Percentiles rank a stretch among this genome's conserved stretches.
phyloP scores from a whole-genome alignment of 2,797 vertebrate species.

The Momotus momota region DNA sequence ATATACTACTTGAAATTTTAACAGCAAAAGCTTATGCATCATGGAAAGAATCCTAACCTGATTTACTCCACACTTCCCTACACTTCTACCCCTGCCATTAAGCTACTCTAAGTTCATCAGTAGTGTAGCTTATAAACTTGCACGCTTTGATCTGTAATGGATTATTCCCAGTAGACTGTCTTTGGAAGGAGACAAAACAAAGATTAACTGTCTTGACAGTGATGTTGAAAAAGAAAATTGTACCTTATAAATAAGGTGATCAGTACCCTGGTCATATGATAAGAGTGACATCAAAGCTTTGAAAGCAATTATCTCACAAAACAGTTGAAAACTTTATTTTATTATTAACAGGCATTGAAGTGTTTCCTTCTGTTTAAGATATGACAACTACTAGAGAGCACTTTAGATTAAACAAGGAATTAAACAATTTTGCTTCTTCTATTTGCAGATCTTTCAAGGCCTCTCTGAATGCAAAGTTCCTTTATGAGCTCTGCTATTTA shows the following conservation, averaged over 20 bases:
- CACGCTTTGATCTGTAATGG: background rate
- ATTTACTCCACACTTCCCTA: background rate
- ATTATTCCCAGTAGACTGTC: background rate
- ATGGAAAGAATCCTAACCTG: background rate
- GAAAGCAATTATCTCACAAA: background rate
- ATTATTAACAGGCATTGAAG: background rate
- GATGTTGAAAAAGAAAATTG: background rate
- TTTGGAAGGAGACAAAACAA: background rate
- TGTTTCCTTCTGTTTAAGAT: background rate
- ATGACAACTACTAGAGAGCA: background rate
- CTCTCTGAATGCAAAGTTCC: background rate
- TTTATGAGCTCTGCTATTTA: background rate
- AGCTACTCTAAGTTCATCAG: background rate
- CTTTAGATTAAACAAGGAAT: background rate
- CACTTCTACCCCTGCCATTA: fast-evolving
- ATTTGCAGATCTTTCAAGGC: background rate
- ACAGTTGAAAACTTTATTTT: background rate
- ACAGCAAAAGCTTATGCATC: background rate
- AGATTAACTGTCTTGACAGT: background rate
- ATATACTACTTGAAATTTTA: background rate
- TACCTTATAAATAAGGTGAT: background rate
- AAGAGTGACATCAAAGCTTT: background rate
- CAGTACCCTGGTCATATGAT: background rate
- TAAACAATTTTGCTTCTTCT: background rate
- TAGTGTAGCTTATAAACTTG: background rate